Evolutionary conservation across 2,113 vertebrate species (phyloP), one percentile per base, ranked within the genome.

Genomic region (Ictidomys tridecemlineatus): DNA sequence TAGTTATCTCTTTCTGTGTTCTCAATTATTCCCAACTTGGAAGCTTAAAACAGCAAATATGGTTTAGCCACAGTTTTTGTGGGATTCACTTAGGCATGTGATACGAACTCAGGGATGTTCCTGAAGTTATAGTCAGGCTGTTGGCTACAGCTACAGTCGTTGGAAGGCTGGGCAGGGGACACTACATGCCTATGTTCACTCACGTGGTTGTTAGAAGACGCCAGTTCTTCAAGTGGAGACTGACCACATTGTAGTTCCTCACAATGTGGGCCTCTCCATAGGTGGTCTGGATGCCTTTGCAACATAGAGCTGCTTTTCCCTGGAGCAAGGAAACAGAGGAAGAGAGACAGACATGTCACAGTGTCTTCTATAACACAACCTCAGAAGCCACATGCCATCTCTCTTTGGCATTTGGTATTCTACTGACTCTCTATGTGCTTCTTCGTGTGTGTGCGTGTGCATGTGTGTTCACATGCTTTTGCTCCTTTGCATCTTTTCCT

Each of bases 201-300:
- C 4, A 13, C 17, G 48, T 37, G 28, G 16, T 0, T 39, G 4
- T 34, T 37, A 67, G 16, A 84, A 85, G 24, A 20, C 10, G 12
- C 63, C n/a, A 32, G 67, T 73, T 39, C 39, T 39, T 39, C 39
- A 83, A 34, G 30, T 42, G 7, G 26, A 53, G 8, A 69, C 53
- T 34, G 45, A 45, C 45, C 45, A 45, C 45, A 45, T 45, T 45
- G 79, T 16, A n/a, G 1, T 88, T 87, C 37, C 30, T 94, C 1
- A 0, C 10, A 9, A 12, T 0, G 0, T 48, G 32, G 42, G 12
- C 4, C 20, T 51, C 7, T 87, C 14, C 11, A 39, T 24, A 10
- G 48, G 32, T 53, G 83, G 67, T 17, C 85, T 84, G 32, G 42
- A 18, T 42, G 34, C 78, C 63, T 92, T 70, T 88, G 20, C 7